Conservation (phyloP, 2,113 vertebrate species). For the Phycodurus eques region DNA sequence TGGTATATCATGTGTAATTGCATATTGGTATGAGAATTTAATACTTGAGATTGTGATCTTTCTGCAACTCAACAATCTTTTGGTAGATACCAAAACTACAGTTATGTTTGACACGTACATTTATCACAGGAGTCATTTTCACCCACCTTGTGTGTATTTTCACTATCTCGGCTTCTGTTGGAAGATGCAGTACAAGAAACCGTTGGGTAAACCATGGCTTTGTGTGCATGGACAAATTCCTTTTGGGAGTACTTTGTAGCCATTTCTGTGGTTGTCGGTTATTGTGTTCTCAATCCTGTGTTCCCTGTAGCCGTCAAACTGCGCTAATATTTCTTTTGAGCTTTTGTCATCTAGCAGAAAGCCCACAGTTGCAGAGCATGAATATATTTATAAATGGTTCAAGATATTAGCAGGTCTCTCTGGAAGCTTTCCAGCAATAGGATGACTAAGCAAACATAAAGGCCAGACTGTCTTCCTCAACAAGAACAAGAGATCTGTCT, state of each 20-base stretch:
- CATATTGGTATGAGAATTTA: no score
- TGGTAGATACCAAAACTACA: neutral
- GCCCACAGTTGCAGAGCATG: neutral
- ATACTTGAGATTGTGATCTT: neutral
- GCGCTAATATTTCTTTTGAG: neutral
- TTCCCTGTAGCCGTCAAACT: neutral
- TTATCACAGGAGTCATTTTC: neutral
- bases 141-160: neutral
- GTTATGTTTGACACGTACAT: neutral
- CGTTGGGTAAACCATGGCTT: neutral
- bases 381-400: neutral
- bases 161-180: neutral
- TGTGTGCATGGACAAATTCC: neutral
- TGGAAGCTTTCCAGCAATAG: neutral
- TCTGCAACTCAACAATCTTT: neutral
- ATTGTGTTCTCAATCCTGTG: neutral
- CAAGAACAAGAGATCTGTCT: neutral
- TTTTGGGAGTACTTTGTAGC: neutral
- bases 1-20: no score
- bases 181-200: neutral
- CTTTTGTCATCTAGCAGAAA: neutral
- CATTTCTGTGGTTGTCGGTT: neutral
- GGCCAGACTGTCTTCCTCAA: neutral
- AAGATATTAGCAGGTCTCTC: neutral
- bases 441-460: conserved; percentile 5